Base-by-base conservation (phyloP, 2,113 vertebrate species). In the Anseranas semipalmata region DNA sequence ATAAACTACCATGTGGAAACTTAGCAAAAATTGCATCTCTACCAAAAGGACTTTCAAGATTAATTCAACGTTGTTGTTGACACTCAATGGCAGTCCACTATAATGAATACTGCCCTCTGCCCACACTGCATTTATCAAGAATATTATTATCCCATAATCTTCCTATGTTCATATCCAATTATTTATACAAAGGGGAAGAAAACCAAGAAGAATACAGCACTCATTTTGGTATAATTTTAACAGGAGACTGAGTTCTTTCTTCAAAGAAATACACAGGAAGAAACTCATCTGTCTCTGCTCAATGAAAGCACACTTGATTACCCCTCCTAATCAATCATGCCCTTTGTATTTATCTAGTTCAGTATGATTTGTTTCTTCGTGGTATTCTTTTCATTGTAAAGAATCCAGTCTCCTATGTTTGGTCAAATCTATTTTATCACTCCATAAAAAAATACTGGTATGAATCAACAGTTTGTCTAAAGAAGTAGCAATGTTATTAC, bases 231-330 rank as follows among this genome's bases (percentile, higher is more conserved):
- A 97, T 91, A 87, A 81, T 96, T 96, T 89, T 76, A 95, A 86
- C 43, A 77, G 80, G 66, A 89, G 75, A 91, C 13, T 45, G 33
- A 70, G 11, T 87, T 96, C 32, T 62, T 96, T 97, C 88, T 98
- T 93, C 88, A 95, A 96, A 96, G 79, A 75, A 95, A 43, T 46
- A 62, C 32, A n/a, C 66, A 79, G 90, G 62, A 83, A 93, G 35
- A 95, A 93, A 87, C 59, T 94, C 58, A 96, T 97, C 97, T 93
- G 65, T 96, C 94, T 98, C 96, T 96, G 93, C 88, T 96, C 83
- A 94, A 91, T 90, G 73, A 90, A 68, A 96, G 83, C 92, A 95
- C 58, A 73, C 58, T 90, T 33, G 41, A 95, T 91, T 88, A 95
- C 84, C 80, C 80, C 37, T 91, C 79, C 94, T 87, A 85, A 97